A percentile compares a stretch with the other conserved stretches of the same genome.
Conservation (phyloP, 2,113 vertebrate species). For the Mesoclemmys tuberculata region DNA sequence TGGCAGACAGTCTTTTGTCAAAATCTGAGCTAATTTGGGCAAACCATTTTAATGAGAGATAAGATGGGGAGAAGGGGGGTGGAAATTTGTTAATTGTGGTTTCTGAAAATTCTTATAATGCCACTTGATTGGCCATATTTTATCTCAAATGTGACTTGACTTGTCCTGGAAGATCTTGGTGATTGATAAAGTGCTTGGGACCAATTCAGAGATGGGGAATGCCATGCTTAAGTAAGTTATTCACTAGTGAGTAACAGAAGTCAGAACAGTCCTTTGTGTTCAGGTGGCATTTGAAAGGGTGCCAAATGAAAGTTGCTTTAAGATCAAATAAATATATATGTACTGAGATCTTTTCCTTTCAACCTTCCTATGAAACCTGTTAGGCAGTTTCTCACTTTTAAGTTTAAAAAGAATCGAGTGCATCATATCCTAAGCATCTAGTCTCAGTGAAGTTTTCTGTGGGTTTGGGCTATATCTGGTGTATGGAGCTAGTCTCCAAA, state of each 20-base stretch:
- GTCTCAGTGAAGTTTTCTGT: neutral
- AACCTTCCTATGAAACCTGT: neutral
- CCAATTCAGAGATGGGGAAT: neutral
- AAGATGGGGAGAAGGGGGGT: neutral
- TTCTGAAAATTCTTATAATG: neutral
- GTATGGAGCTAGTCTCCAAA: neutral
- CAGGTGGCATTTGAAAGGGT: neutral
- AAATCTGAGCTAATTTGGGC: neutral
- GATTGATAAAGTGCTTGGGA: neutral
- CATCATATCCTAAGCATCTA: neutral
- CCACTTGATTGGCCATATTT: neutral
- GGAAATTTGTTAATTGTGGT: neutral
- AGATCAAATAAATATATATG: neutral
- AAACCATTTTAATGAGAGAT: neutral
- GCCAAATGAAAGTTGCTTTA: neutral
- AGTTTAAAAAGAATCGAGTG: neutral
- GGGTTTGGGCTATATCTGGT: neutral
- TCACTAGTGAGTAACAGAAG: neutral
- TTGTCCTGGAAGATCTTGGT: neutral
- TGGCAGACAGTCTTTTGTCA: neutral
- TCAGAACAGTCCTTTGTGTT: neutral
- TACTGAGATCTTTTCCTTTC: neutral
- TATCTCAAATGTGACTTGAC: neutral
- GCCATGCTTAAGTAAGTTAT: neutral
- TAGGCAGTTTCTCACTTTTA: neutral